Evolutionary conservation across 2,888 invertebrate genomes (phyloP), one percentile per base, ranked within the genome.

Genomic region (Actias luna): DNA sequence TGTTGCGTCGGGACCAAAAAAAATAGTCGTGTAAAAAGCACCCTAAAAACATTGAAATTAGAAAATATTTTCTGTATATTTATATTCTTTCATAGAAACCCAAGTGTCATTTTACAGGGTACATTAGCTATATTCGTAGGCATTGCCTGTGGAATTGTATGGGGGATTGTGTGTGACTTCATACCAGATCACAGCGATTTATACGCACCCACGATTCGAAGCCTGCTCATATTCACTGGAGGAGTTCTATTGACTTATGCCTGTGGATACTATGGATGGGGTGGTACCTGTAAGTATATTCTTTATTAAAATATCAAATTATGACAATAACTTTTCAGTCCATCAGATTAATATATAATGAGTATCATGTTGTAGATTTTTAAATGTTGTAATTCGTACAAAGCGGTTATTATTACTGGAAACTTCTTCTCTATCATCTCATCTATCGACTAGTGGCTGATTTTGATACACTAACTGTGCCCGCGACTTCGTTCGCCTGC

Each of bases 201-300:
- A 52, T 89, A 88, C 71, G 87, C 91, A 4, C 87, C 91, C 5
- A 79, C 89, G 42, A 78, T 90, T 64, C 83, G 89, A 61, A 90
- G 91, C 67, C 65, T 90, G 42, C 82, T 88, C 60, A 87, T 92
- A 68, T 85, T 92, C 46, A 68, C 78, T 27, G 89, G 88, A 55
- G 92, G 92, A 5, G 71, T 85, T 59, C 73, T 90, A 29, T 73
- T 89, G 62, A 83, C 80, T 59, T 92, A 92, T 67, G 80, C 80
- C 61, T 70, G 83, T 27, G 88, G 83, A 66, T 84, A 84, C 64
- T 66, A 84, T 39, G 90, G 91, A 59, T 92, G 92, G 91, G 92
- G 92, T 52, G 92, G 92, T 62, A 84, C 84, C 62, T 87, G 92
- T 92, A 76, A 82, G 89, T 85, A 76, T 10, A 27, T 36, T n/a